These are phyloP conservation scores for Sturnus vulgaris DNA, from an alignment of 2,113 vertebrate genomes.

Conservation along the genomic window DNA sequence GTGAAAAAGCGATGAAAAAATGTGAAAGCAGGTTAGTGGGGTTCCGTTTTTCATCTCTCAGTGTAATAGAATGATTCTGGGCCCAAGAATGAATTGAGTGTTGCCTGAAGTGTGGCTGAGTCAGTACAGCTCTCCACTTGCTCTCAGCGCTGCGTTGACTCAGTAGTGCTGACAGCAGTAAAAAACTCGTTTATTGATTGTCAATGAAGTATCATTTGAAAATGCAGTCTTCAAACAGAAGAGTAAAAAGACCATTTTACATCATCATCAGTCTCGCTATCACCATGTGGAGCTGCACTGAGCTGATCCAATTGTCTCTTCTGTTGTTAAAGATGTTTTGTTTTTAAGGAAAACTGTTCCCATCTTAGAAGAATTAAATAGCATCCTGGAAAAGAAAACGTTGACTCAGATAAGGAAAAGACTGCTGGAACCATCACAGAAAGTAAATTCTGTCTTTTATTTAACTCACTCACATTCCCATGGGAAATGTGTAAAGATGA, in stretches of 20 bases:
- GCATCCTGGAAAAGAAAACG: not conserved
- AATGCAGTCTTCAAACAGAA: not conserved
- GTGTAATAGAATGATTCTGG: not conserved
- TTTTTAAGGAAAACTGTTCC: not conserved
- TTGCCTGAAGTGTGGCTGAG: not conserved
- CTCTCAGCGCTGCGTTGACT: not conserved
- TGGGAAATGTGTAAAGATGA: not conserved
- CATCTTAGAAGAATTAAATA: not conserved
- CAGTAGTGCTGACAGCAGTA: constrained; percentile 1
- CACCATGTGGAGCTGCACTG: not conserved
- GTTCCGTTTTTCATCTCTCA: not conserved
- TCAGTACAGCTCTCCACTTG: not conserved
- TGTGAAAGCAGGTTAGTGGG: not conserved
- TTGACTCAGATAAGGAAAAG: not conserved
- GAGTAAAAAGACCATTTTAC: not conserved
- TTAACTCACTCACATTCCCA: not conserved
- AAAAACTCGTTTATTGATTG: constrained; percentile 25
- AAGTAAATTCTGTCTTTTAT: not conserved
- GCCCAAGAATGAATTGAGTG: constrained; percentile 1
- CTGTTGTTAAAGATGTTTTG: not conserved
- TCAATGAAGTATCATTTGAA: not conserved
- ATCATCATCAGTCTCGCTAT: not conserved
- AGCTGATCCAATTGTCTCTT: not conserved
- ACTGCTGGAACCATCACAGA: not conserved
- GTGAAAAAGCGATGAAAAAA: not conserved